Evolutionary conservation across 1,140 invertebrate species (phyloP).

Genomic region (Cyphomyrmex costatus): DNA sequence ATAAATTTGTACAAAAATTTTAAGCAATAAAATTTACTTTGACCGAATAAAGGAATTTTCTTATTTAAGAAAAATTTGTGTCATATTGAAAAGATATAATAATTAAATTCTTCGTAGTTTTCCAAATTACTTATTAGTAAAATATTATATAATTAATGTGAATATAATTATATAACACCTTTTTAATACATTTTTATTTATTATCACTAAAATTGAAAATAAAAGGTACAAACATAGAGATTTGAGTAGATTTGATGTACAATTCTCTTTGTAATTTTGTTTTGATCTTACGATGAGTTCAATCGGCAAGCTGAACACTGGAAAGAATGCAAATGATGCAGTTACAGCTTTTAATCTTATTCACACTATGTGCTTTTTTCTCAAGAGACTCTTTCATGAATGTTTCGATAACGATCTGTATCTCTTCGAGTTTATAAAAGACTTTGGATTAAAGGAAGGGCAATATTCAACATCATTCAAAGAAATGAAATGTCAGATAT

Average conservation of each 20-base stretch:
- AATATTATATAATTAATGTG: not conserved
- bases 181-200: not conserved
- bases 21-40: no score
- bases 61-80: not conserved
- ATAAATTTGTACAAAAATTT: no score
- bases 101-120: not conserved
- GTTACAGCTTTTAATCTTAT: constrained; percentile 51
- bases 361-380: not conserved
- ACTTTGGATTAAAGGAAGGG: constrained; percentile 36
- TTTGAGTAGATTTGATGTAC: not conserved
- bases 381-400: constrained; percentile 32
- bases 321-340: constrained; percentile 21
- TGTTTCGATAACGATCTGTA: constrained; percentile 43
- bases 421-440: constrained; percentile 33
- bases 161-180: not conserved
- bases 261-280: not conserved
- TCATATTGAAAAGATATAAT: no score
- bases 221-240: not conserved
- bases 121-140: not conserved
- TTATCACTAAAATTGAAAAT: not conserved
- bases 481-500: constrained; percentile 17
- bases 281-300: not conserved
- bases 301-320: not conserved
- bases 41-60: no score
- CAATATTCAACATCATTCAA: not conserved